Evolutionary conservation across 2,797 vertebrate species (phyloP).

Genomic region (Sebastiscus albofasciatus): DNA sequence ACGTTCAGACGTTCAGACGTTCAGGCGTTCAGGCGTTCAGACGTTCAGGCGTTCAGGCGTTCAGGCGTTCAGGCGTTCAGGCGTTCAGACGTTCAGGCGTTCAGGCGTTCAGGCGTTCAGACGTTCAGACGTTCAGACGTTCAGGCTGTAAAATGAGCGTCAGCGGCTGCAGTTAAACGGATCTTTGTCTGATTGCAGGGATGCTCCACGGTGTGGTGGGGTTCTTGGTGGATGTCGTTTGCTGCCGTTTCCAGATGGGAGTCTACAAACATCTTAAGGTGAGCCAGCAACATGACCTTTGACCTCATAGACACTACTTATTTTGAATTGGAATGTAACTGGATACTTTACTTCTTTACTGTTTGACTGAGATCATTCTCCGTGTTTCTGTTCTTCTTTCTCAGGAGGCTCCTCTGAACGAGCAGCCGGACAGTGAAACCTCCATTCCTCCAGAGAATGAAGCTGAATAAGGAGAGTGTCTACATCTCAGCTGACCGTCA

Average conservation of each 20-base stretch:
- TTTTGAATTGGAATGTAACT: neutral
- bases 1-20: neutral
- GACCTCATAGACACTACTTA: neutral
- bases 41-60: rapidly evolving
- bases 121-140: too few species aligned
- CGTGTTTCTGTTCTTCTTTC: neutral
- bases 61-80: too few species aligned
- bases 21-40: too few species aligned
- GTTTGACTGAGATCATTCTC: neutral
- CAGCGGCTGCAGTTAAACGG: neutral
- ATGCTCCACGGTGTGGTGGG: conserved; percentile 93
- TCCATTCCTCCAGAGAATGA: conserved; percentile 26
- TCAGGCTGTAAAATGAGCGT: neutral
- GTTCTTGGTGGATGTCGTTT: conserved; percentile 91
- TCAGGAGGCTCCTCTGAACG: conserved; percentile 40
- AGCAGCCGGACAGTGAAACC: conserved; percentile 14
- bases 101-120: too few species aligned
- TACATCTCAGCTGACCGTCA: neutral
- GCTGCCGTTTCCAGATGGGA: conserved; percentile 93
- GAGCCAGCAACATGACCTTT: conserved; percentile 5
- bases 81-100: rapidly evolving
- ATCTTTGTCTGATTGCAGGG: conserved; percentile 77
- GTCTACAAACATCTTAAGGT: conserved; percentile 83
- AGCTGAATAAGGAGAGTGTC: conserved; percentile 11
- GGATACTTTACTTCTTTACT: too few species aligned